phyloP scores from a whole-genome alignment of 1,140 invertebrate genomes.

The Hypsibius dujardini region DNA sequence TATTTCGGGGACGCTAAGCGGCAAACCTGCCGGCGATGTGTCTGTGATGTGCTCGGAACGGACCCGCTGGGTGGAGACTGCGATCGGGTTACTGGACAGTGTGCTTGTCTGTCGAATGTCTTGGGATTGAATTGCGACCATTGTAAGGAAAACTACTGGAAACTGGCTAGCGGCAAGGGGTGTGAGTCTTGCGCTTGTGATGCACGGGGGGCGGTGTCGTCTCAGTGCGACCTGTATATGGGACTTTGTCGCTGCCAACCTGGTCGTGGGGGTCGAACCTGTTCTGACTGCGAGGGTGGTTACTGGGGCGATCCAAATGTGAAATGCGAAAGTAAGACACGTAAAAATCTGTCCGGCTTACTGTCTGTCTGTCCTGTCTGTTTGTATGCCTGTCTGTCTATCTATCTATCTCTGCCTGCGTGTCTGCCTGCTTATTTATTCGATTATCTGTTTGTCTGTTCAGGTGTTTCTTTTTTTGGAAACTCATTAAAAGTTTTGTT shows the following conservation, averaged over 20 bases:
- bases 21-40: slow-evolving; percentile 56
- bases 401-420: no score
- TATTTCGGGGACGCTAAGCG: slow-evolving; percentile 70
- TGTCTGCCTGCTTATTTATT: no score
- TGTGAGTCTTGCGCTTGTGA: slow-evolving; percentile 83
- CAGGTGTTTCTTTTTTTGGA: no score
- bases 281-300: slow-evolving; percentile 78
- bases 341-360: no score
- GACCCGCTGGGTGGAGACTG: slow-evolving; percentile 53
- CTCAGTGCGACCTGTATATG: slow-evolving; percentile 44
- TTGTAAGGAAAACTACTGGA: slow-evolving; percentile 74
- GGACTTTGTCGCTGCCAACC: slow-evolving; percentile 78
- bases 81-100: slow-evolving; percentile 65
- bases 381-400: no score
- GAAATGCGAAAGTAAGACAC: slow-evolving; percentile 37
- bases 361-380: no score
- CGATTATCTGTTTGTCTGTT: no score
- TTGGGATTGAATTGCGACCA: slow-evolving; percentile 61
- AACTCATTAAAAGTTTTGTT: slow-evolving; percentile 4
- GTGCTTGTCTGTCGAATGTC: slow-evolving; percentile 72
- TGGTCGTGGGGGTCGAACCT: slow-evolving; percentile 78
- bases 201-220: slow-evolving; percentile 48
- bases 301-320: slow-evolving; percentile 81
- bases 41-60: slow-evolving; percentile 75
- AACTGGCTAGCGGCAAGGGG: slow-evolving; percentile 70